phyloP scores from a whole-genome alignment of 2,113 vertebrate species.

The Gavia stellata region DNA sequence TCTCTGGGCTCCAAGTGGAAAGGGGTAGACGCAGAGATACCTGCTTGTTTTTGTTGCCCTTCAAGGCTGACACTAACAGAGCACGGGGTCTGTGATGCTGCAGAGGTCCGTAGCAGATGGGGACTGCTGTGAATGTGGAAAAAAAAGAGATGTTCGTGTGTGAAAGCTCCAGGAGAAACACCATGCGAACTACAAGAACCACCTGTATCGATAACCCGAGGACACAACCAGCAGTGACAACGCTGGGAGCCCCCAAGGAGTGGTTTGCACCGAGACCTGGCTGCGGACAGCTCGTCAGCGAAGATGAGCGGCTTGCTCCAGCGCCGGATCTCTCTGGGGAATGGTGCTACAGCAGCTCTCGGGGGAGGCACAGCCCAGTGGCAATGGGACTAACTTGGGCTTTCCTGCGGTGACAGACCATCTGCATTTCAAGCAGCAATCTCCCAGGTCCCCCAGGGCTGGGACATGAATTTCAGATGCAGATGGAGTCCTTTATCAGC shows the following conservation, averaged over 20 bases:
- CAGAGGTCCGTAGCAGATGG: background rate
- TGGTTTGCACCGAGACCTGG: background rate
- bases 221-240: accelerated
- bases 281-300: accelerated
- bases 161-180: background rate
- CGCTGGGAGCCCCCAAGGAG: background rate
- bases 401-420: accelerated
- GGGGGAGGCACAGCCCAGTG: background rate
- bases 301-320: background rate
- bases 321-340: accelerated
- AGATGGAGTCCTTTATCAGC: background rate
- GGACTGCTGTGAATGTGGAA: background rate
- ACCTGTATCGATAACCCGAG: accelerated
- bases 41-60: background rate
- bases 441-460: background rate
- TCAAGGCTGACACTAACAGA: background rate
- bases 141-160: background rate
- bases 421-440: background rate
- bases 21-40: background rate
- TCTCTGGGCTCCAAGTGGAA: background rate
- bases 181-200: accelerated
- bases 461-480: background rate
- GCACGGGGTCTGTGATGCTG: background rate
- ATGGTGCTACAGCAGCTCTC: accelerated
- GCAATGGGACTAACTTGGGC: accelerated